A percentile compares a stretch with the other conserved stretches of the same genome.
Evolutionary conservation across 2,797 vertebrate genomes (phyloP).

Genomic region (Pangasius sanitwongsei): DNA sequence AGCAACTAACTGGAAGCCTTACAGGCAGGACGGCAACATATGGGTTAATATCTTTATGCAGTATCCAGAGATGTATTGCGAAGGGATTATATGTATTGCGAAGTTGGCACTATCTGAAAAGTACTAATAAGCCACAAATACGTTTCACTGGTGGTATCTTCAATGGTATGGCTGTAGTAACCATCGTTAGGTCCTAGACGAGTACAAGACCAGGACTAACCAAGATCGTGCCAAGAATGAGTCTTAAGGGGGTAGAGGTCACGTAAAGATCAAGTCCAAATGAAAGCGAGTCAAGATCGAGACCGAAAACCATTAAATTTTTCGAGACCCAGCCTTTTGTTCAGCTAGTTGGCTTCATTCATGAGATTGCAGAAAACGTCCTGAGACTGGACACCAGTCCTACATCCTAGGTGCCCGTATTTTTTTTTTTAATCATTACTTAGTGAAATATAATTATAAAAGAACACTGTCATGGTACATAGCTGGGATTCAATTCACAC

Average conservation of each 20-base stretch:
- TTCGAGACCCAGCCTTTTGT: not conserved
- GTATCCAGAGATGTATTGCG: not conserved
- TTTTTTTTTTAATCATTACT: not conserved
- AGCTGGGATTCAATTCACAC: not conserved
- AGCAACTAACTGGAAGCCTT: slow-evolving; percentile 92
- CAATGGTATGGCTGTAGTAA: not conserved
- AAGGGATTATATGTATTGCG: too few species aligned
- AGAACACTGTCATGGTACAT: not conserved
- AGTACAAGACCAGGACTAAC: not conserved
- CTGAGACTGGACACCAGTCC: not conserved
- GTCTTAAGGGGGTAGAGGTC: not conserved
- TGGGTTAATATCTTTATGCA: slow-evolving; percentile 72
- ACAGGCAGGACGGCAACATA: slow-evolving; percentile 91
- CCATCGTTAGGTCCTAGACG: not conserved
- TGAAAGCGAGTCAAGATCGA: not conserved
- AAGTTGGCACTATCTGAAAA: too few species aligned
- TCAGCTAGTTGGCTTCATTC: not conserved
- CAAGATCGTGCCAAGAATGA: not conserved
- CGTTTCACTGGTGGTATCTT: not conserved
- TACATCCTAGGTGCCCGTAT: not conserved
- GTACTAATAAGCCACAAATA: not conserved
- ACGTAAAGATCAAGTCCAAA: not conserved
- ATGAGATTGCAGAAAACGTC: not conserved
- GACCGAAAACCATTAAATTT: not conserved
- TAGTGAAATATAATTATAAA: not conserved